Percentiles rank a stretch among this genome's conserved stretches.
These are phyloP conservation scores for Conus betulinus DNA, from an alignment of 1,140 invertebrate genomes.

Conservation along the genomic window DNA sequence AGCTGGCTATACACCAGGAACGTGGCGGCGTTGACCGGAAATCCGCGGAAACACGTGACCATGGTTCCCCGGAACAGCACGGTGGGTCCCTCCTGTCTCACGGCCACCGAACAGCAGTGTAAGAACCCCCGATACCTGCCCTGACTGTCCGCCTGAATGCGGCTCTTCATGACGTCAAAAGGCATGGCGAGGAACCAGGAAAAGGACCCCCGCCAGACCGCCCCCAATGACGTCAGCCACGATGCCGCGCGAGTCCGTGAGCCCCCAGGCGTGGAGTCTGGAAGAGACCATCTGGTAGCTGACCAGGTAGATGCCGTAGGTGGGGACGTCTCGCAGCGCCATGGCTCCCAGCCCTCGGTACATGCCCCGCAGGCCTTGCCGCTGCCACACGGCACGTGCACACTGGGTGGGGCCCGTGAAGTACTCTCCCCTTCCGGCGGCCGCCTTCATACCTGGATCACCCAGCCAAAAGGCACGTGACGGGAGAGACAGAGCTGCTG, in stretches of 20 bases:
- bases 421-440: neutral
- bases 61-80: conserved; percentile 64
- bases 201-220: conserved; percentile 78
- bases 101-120: conserved; percentile 53
- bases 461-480: too few relatives aligned
- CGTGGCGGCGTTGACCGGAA: conserved; percentile 67
- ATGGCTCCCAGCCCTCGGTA: conserved; percentile 18
- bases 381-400: neutral
- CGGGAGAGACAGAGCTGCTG: too few relatives aligned
- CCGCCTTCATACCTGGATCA: neutral
- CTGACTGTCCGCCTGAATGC: conserved; percentile 62
- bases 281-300: conserved; percentile 30
- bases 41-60: conserved; percentile 61
- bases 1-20: conserved; percentile 77
- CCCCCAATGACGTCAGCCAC: conserved; percentile 75
- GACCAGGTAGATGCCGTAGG: conserved; percentile 42
- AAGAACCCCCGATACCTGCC: conserved; percentile 35
- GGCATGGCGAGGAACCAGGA: conserved; percentile 71
- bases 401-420: conserved; percentile 36
- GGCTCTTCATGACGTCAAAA: conserved; percentile 73
- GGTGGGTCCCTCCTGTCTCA: conserved; percentile 54
- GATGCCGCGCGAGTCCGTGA: conserved; percentile 31
- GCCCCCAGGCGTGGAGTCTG: neutral
- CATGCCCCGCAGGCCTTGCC: conserved; percentile 7
- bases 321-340: conserved; percentile 36